phyloP scores from a whole-genome alignment of 2,888 invertebrate species.

The Drosophila austrosaltans region DNA sequence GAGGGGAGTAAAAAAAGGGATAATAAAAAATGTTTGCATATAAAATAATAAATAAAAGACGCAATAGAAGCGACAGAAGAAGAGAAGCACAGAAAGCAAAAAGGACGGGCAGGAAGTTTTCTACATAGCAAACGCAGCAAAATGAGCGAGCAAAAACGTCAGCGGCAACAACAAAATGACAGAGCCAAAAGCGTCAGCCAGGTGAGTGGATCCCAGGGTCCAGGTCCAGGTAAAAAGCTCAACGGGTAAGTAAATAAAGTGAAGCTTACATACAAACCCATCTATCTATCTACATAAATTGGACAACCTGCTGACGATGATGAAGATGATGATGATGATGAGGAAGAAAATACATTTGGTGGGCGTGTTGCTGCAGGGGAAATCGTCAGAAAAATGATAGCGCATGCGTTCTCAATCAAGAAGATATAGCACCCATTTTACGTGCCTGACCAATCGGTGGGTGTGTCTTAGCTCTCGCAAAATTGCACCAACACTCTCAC shows the following conservation, averaged over 20 bases:
- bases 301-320: conserved; percentile 57
- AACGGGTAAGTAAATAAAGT: conserved; percentile 71
- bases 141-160: conserved; percentile 74
- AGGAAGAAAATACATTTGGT: conserved; percentile 50
- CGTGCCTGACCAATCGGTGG: conserved; percentile 61
- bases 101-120: conserved; percentile 25
- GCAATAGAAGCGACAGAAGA: conserved; percentile 30
- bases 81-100: conserved; percentile 11
- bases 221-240: conserved; percentile 62
- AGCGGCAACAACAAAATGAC: conserved; percentile 69
- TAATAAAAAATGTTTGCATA: conserved; percentile 72
- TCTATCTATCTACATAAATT: conserved; percentile 35
- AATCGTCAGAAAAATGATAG: conserved; percentile 46
- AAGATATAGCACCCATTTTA: conserved; percentile 69
- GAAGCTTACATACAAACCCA: conserved; percentile 26
- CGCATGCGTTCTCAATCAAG: conserved; percentile 63
- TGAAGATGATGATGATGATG: conserved; percentile 65
- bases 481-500: conserved; percentile 11
- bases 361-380: conserved; percentile 59
- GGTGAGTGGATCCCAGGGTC: conserved; percentile 49
- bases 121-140: conserved; percentile 57
- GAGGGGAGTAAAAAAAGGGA: conserved; percentile 50
- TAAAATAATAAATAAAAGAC: conserved; percentile 60
- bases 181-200: conserved; percentile 42
- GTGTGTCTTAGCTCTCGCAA: conserved; percentile 63